These are phyloP conservation scores for Clivina fossor DNA, from an alignment of 2,888 invertebrate genomes.

Conservation along the genomic window DNA sequence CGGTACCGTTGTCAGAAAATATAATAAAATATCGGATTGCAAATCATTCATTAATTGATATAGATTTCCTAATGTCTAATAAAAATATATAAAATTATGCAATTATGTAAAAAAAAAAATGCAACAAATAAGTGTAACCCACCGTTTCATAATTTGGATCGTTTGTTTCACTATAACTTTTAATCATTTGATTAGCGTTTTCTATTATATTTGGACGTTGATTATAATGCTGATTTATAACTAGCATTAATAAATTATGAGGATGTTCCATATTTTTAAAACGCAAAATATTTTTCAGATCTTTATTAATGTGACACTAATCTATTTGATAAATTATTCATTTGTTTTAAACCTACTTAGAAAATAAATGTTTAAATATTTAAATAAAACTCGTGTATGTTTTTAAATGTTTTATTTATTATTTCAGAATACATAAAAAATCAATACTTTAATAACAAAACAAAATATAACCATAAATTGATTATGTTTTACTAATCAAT, in stretches of 20 bases:
- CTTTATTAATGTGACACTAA: no score
- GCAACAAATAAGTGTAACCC: slow-evolving; percentile 11
- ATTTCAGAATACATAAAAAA: no score
- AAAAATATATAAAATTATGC: slow-evolving; percentile 32
- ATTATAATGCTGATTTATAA: slow-evolving; percentile 48
- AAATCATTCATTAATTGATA: slow-evolving; percentile 49
- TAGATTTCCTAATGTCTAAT: slow-evolving; percentile 48
- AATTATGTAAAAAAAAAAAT: slow-evolving; percentile 1
- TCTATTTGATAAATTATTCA: slow-evolving; percentile 2
- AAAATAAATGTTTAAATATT: slow-evolving; percentile 2
- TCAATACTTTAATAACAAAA: no score
- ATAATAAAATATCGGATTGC: slow-evolving; percentile 49
- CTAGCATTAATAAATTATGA: slow-evolving; percentile 47
- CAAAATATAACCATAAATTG: no score
- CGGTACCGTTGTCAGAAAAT: slow-evolving; percentile 50
- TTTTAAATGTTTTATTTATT: no score
- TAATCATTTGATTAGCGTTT: slow-evolving; percentile 46
- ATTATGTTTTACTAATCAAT: no score
- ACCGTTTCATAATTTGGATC: slow-evolving; percentile 48
- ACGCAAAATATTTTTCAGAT: slow-evolving; percentile 8
- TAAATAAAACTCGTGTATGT: no score
- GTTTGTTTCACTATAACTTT: slow-evolving; percentile 47
- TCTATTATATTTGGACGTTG: slow-evolving; percentile 47
- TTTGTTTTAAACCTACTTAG: neutral
- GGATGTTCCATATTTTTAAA: slow-evolving; percentile 45